Percentiles rank a stretch among this genome's conserved stretches.
Evolutionary conservation across 1,140 invertebrate species (phyloP).

Genomic region (Hermatobates lingyangjiaoensis): DNA sequence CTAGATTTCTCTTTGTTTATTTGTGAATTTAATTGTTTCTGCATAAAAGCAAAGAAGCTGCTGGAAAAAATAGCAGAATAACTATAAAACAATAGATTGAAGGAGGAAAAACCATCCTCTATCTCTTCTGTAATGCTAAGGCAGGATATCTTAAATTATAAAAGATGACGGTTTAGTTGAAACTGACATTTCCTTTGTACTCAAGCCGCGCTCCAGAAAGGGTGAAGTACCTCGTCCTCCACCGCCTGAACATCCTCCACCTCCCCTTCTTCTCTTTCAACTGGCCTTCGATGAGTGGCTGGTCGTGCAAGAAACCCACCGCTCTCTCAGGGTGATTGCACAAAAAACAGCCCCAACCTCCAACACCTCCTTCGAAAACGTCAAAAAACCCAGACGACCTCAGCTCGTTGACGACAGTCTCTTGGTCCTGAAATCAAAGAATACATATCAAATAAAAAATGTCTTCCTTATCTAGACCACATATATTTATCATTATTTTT

Average conservation of each 20-base stretch:
- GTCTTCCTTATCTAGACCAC: too few species aligned
- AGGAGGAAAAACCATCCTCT: too few species aligned
- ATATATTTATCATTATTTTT: too few species aligned
- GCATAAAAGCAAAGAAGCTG: too few species aligned
- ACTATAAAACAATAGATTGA: too few species aligned
- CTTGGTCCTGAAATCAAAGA: slow-evolving; percentile 46
- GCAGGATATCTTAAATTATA: too few species aligned
- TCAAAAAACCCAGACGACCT: slow-evolving; percentile 76
- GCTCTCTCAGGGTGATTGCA: slow-evolving; percentile 82
- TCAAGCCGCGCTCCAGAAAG: slow-evolving; percentile 76
- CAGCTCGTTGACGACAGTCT: slow-evolving; percentile 63
- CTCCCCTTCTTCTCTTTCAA: slow-evolving; percentile 88
- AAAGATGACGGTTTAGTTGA: too few species aligned
- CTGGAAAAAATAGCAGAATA: too few species aligned
- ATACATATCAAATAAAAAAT: slow-evolving; percentile 1
- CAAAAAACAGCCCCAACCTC: slow-evolving; percentile 64
- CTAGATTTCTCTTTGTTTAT: too few species aligned
- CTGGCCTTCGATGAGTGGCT: slow-evolving; percentile 71
- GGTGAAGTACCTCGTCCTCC: slow-evolving; percentile 85
- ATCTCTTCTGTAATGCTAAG: too few species aligned
- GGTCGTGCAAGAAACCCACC: slow-evolving; percentile 51
- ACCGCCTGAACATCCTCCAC: slow-evolving; percentile 74
- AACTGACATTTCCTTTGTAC: slow-evolving; percentile 63
- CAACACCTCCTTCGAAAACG: slow-evolving; percentile 53
- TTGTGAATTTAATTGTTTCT: too few species aligned